These are phyloP conservation scores for Spodoptera littoralis DNA, from an alignment of 2,888 invertebrate genomes.

Conservation along the genomic window DNA sequence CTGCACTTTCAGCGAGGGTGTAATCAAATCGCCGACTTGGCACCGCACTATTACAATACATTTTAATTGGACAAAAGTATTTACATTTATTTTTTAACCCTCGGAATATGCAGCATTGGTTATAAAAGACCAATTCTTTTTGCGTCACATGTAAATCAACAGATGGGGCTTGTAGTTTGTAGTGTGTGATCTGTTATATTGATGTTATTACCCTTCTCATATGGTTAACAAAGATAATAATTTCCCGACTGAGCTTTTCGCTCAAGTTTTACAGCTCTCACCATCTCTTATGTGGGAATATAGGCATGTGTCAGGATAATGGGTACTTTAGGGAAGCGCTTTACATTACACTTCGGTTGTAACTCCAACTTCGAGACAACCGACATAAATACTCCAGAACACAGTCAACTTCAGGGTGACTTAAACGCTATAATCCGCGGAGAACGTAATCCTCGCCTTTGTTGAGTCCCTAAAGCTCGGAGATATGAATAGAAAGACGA, in stretches of 20 bases:
- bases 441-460: conserved; percentile 34
- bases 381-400: conserved; percentile 37
- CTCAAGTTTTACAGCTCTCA: neutral
- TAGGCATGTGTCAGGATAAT: conserved; percentile 38
- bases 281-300: conserved; percentile 25
- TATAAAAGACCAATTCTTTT: conserved; percentile 1
- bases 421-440: conserved; percentile 37
- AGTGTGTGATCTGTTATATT: neutral
- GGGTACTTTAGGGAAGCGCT: conserved; percentile 27
- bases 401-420: conserved; percentile 11
- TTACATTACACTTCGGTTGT: conserved; percentile 34
- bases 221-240: too few relatives aligned
- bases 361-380: conserved; percentile 13
- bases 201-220: too few relatives aligned
- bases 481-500: conserved; percentile 13
- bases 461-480: conserved; percentile 33
- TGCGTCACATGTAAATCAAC: neutral
- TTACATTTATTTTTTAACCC: conserved; percentile 50
- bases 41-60: conserved; percentile 70
- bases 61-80: conserved; percentile 71
- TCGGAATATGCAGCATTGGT: neutral
- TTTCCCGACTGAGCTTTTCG: too few relatives aligned
- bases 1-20: conserved; percentile 71
- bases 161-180: neutral
- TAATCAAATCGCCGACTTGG: conserved; percentile 77